These are phyloP conservation scores for Parapsyche elsis DNA, from an alignment of 1,140 invertebrate genomes.

Conservation along the genomic window DNA sequence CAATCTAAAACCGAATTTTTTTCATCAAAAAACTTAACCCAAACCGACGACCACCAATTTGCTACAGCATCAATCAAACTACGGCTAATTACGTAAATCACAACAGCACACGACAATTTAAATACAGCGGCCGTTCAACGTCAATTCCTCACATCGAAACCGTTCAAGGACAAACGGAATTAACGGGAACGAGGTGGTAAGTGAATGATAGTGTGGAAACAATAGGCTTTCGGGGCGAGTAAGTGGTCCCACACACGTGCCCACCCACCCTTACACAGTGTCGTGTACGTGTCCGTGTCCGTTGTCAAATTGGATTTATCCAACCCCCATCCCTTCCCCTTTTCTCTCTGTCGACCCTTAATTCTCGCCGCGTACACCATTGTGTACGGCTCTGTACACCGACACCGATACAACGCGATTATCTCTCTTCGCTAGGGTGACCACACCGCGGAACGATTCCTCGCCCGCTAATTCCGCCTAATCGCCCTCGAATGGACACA, in stretches of 20 bases:
- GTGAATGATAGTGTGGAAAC: conserved; percentile 22
- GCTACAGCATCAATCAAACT: too few species aligned
- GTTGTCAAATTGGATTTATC: conserved; percentile 50
- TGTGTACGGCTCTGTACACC: conserved; percentile 15
- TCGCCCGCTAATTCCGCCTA: background rate
- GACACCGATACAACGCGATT: conserved; percentile 44
- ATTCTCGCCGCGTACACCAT: conserved; percentile 42
- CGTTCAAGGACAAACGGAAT: background rate
- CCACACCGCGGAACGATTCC: too few species aligned
- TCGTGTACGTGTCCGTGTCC: conserved; percentile 7
- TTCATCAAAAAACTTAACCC: background rate
- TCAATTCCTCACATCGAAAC: background rate
- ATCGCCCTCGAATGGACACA: conserved; percentile 5
- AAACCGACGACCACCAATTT: background rate
- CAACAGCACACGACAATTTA: background rate
- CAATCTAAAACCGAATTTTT: background rate
- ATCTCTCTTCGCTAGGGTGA: conserved; percentile 18
- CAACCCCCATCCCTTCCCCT: background rate
- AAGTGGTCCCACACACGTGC: conserved; percentile 32
- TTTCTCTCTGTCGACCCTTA: conserved; percentile 11
- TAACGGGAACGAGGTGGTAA: background rate
- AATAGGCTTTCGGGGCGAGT: background rate
- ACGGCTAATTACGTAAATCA: background rate
- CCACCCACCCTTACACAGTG: background rate
- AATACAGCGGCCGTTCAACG: too few species aligned